Conservation (phyloP, 2,888 invertebrate genomes). For the Epiblema foenella region DNA sequence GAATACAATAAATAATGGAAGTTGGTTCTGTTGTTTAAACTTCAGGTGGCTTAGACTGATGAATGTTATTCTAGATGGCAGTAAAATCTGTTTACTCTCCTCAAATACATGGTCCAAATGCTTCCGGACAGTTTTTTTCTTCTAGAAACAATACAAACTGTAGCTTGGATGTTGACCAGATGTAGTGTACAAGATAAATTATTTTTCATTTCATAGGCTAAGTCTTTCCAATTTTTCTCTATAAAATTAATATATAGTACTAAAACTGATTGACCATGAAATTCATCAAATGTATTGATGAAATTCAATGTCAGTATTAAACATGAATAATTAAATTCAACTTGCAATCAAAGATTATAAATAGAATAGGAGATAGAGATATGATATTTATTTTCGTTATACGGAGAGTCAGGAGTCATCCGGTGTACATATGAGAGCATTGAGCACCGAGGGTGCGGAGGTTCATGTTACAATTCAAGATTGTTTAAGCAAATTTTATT, state of each 20-base stretch:
- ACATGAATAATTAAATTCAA: slow-evolving; percentile 54
- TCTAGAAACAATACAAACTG: slow-evolving; percentile 18
- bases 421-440: slow-evolving; percentile 63
- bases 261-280: slow-evolving; percentile 51
- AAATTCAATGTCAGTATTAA: slow-evolving; percentile 26
- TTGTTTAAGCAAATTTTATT: slow-evolving; percentile 75
- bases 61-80: slow-evolving; percentile 13
- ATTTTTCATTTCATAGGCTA: slow-evolving; percentile 48
- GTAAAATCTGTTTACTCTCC: slow-evolving; percentile 9
- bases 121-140: slow-evolving; percentile 18
- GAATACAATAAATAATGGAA: too few species aligned
- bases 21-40: too few species aligned
- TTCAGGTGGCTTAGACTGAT: neutral
- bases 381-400: slow-evolving; percentile 75
- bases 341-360: slow-evolving; percentile 57
- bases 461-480: slow-evolving; percentile 62
- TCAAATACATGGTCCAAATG: slow-evolving; percentile 23
- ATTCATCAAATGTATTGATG: slow-evolving; percentile 45
- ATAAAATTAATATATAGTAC: slow-evolving; percentile 52
- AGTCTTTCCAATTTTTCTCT: slow-evolving; percentile 59
- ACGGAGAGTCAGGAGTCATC: slow-evolving; percentile 55
- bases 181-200: slow-evolving; percentile 27
- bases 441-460: slow-evolving; percentile 48
- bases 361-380: slow-evolving; percentile 64
- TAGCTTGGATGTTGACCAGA: slow-evolving; percentile 33